Base-by-base conservation (phyloP, 2,113 vertebrate species). In the Pterocles gutturalis region DNA sequence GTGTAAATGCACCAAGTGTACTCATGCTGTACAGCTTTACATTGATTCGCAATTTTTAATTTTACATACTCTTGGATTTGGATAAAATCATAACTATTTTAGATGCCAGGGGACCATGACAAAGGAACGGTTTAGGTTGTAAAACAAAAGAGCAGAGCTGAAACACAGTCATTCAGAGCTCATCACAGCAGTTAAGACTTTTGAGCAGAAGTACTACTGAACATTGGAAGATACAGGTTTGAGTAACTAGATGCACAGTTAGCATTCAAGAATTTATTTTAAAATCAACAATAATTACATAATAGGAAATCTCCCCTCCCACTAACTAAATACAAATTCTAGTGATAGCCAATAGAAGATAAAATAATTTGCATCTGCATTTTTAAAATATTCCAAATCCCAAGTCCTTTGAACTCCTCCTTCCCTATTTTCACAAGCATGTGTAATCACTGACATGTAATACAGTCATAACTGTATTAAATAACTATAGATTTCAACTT, bases 401-500 rank as follows among this genome's bases (percentile, higher is more conserved):
- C 29, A 49, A 84, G 48, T 75, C 29, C 38, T 89, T 94, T 88
- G 80, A 86, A 79, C 46, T 80, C 62, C 64, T 34, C 38, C 82
- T 94, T 86, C 41, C 60, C 67, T 67, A 71, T 60, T 95, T 93
- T 90, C 77, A 89, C 73, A 92, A 92, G 86, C 77, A 93, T 93
- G 78, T n/a, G 13, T 48, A 97, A 95, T 85, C 0, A 0, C 81
- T 92, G 89, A 95, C 90, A 90, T 22, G 48, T 55, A 97, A 87
- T 78, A 90, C 71, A 90, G 83, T 82, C 90, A 84, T 33, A 83
- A 83, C 31, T 69, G 61, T 73, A 96, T 86, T 95, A 93, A 94
- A 80, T 88, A 93, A 95, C 90, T 78, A 69, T 79, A 90, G 86
- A 91, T 85, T 91, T 95, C 72, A 95, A 91, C 93, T 97, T 95